Base-by-base conservation (phyloP, 2,888 invertebrate genomes). In the Chloroclysta siterata region DNA sequence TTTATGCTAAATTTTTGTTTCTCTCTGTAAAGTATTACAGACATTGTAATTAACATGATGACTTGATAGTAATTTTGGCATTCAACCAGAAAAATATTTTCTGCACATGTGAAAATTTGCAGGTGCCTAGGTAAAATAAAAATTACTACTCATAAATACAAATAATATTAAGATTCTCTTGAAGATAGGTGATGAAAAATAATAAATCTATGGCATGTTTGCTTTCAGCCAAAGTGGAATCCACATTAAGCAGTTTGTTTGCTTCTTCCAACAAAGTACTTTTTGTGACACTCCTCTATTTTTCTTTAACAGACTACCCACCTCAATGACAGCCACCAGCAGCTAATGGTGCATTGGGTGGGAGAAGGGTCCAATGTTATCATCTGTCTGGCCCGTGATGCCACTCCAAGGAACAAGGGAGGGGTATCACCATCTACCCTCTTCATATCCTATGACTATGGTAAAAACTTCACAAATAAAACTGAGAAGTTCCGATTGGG, bases 271-370 rank as follows among this genome's bases (percentile, higher is more conserved):
- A 8, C n/a, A 14, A 33, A 29, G 29, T 33, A 17, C 10, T 39
- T 39, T 39, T 39, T 8, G 33, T 33, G 33, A 33, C 33, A 33
- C 33, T 33, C 6, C 5, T 8, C 5, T 52, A 36, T 7, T 14
- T 17, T 63, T 66, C 42, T 72, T 69, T 60, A 89, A 91, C 94
- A 98, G 98, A 94, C 95, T 57, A 96, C 95, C 69, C 92, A 94
- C 63, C 93, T 98, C 22, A 96, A 97, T 88, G 98, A 98, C 88
- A 95, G 95, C 69, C 98, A 98, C 82, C 96, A 97, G 78, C 97
- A 97, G 82, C 88, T 98, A 77, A 96, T 98, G 94, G 97, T 98
- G 10, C 97, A 98, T 85, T 98, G 98, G 98, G 97, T 97, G 11
- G 98, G 98, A 29, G 96, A 97, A 84, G 96, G 96, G 17, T 97